phyloP scores from a whole-genome alignment of 2,113 vertebrate species.

The Prinia subflava region DNA sequence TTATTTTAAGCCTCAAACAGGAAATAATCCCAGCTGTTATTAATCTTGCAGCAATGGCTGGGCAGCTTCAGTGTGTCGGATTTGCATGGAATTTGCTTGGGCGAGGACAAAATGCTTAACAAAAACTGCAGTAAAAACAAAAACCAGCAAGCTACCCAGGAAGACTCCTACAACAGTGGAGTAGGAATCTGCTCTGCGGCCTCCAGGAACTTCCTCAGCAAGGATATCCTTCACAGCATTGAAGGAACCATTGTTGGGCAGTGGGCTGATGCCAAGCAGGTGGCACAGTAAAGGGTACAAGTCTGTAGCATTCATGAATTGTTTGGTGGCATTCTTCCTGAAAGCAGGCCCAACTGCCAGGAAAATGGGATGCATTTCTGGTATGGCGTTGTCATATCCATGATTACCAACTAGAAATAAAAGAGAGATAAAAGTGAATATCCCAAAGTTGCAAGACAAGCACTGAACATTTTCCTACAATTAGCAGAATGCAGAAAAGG shows the following conservation, averaged over 20 bases:
- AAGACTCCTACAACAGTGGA: constrained; percentile 76
- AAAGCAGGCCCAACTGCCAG: constrained; percentile 88
- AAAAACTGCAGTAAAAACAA: constrained; percentile 81
- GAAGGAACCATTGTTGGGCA: constrained; percentile 88
- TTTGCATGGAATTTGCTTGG: constrained; percentile 72
- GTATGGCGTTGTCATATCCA: constrained; percentile 85
- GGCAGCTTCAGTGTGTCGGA: constrained; percentile 79
- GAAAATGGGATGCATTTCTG: constrained; percentile 90
- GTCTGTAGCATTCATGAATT: constrained; percentile 82
- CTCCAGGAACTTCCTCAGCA: constrained; percentile 22
- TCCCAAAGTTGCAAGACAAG: neutral
- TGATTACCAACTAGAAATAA: constrained; percentile 87
- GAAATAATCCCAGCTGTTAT: neutral
- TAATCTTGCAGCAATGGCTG: constrained; percentile 83
- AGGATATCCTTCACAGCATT: constrained; percentile 79
- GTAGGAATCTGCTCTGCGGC: constrained; percentile 53
- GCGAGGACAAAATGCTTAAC: constrained; percentile 78
- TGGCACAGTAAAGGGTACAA: constrained; percentile 90
- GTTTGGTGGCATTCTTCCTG: constrained; percentile 77
- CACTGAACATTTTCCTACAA: neutral
- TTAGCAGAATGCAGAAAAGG: neutral
- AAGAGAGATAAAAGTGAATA: constrained; percentile 14
- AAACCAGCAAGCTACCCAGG: constrained; percentile 79
- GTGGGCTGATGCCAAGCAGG: constrained; percentile 76
- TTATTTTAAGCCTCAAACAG: neutral